Conservation (phyloP, 2,113 vertebrate species). For the Pelodiscus sinensis region DNA sequence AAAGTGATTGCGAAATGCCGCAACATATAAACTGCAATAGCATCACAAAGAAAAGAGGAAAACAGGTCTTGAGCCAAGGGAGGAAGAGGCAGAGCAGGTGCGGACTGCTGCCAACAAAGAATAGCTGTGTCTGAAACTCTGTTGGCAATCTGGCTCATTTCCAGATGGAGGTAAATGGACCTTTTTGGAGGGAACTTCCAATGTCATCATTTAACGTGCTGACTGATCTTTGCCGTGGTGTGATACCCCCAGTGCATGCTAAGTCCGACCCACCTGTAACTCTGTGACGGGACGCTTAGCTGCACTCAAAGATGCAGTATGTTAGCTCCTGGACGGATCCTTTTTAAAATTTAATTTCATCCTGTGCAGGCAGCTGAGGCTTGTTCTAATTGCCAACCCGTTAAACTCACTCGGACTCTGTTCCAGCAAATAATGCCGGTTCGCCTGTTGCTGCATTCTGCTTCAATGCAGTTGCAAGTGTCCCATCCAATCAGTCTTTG, state of each 20-base stretch:
- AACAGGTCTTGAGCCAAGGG: conserved; percentile 17
- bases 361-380: neutral
- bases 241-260: neutral
- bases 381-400: neutral
- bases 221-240: neutral
- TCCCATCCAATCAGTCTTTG: neutral
- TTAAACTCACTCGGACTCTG: neutral
- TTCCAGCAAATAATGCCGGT: neutral
- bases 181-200: conserved; percentile 4
- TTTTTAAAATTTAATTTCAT: neutral
- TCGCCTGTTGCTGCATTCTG: neutral
- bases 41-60: conserved; percentile 24
- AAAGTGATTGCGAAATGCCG: neutral
- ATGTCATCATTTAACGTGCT: conserved; percentile 14
- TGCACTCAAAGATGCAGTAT: neutral
- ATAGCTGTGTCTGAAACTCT: conserved; percentile 41
- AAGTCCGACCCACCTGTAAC: neutral
- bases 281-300: neutral
- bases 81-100: conserved; percentile 62
- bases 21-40: neutral
- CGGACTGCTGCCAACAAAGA: conserved; percentile 57
- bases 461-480: neutral
- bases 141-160: conserved; percentile 40
- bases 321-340: neutral
- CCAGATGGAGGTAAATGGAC: conserved; percentile 52